Conservation (phyloP, 2,113 vertebrate genomes). For the Paramisgurnus dabryanus region DNA sequence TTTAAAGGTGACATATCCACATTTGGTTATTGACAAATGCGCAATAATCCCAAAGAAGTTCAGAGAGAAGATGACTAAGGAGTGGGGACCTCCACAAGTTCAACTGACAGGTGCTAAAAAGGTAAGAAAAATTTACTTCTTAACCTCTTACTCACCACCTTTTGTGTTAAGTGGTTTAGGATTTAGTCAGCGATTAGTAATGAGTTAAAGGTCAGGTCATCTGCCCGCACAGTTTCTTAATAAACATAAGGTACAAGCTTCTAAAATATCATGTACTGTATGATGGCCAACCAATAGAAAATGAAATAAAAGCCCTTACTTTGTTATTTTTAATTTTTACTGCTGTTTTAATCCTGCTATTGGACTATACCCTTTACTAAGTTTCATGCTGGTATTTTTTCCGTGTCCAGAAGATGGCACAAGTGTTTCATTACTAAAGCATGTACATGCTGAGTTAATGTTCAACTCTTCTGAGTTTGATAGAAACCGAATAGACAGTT, state of each 20-base stretch:
- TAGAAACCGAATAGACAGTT: not conserved
- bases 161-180: not conserved
- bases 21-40: constrained; percentile 62
- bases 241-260: no score
- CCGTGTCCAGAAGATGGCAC: constrained; percentile 51
- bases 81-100: constrained; percentile 65
- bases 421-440: constrained; percentile 21
- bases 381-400: not conserved
- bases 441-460: not conserved
- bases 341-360: no score
- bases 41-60: constrained; percentile 54
- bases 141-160: not conserved
- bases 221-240: no score
- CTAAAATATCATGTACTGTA: no score
- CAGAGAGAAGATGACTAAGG: constrained; percentile 67
- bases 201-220: not conserved
- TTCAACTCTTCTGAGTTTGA: not conserved
- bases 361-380: no score
- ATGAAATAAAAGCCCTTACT: no score
- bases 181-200: not conserved
- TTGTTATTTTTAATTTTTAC: not conserved
- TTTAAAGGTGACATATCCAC: constrained; percentile 67
- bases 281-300: no score
- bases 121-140: constrained; percentile 58
- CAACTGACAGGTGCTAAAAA: constrained; percentile 54